Base-by-base conservation (phyloP, 2,113 vertebrate species). In the Orycteropus afer region DNA sequence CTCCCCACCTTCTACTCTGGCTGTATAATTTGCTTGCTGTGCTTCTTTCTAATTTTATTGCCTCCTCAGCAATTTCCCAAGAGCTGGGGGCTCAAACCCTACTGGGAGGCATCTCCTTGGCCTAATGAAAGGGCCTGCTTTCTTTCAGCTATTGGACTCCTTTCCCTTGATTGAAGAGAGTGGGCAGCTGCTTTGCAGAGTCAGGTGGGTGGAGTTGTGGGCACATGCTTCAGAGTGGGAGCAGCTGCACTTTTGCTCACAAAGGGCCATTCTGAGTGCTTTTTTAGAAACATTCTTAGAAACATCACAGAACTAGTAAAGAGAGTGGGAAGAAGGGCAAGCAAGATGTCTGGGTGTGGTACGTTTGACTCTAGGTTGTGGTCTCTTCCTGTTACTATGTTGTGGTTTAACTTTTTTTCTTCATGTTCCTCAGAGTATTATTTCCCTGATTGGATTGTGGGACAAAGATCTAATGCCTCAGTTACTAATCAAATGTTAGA, bases 11-110 rank as follows among this genome's bases (percentile, higher is more conserved):
- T 11, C 40, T 3, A 73, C 29, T 17, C 13, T 20, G 34, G 22
- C 9, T 14, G 53, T 1, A 0, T 90, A 82, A 93, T 91, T 91
- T 80, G 11, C 77, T 71, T 40, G 23, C n/a, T 1, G 25, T 5
- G n/a, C n/a, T n/a, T 15, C 77, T 91, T 34, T 95, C 79, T 93
- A 82, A 87, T 97, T 96, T 73, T 89, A 91, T 86, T 59, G 84
- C 85, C 23, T 67, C 12, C 61, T 86, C 83, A 69, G 49, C 59
- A 83, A 74, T 91, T 87, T 89, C 53, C 61, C 57, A 20, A 65
- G 45, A 40, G 25, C 59, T 69, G 17, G 61, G 84, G 84, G 18
- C 40, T 61, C 23, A 0, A 0, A 49, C 84, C 22, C 3, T n/a
- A 73, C 45, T 4, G 8, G 47, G 53, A 59, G 23, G n/a, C 76